Evolutionary conservation across 1,140 invertebrate genomes (phyloP), one percentile per base, ranked within the genome.

Genomic region (Dendrolimus punctatus): DNA sequence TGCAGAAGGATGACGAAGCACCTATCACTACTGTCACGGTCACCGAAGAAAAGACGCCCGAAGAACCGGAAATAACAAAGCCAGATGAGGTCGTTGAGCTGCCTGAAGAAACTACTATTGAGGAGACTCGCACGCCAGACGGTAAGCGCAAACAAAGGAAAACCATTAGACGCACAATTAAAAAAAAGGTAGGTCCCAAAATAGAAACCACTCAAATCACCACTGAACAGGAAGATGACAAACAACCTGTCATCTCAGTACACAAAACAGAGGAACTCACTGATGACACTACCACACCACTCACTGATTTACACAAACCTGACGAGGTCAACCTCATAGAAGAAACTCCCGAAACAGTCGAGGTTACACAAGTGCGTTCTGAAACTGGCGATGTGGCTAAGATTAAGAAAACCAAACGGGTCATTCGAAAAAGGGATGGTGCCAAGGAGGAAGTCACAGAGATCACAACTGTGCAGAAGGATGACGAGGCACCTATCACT

Each of bases 401-500:
- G 23, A 23, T 23, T 44, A 60, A 64, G 52, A 69, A 76, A 39
- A 80, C 88, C 55, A 76, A 85, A 58, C 62, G 68, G 41, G 57
- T 82, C 9, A 84, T 81, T 23, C 76, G 81, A 55, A 79, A 76
- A 62, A 73, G 77, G 40, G 78, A 71, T 55, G 87, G 81, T 43
- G 67, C 70, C 5, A 85, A 79, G 60, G 62, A 84, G 60, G 73
- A 86, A 69, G 72, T 83, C 5, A 88, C 80, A 6, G 84, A 89
- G 76, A 83, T 87, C 50, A 78, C 82, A n/a, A 87, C 87, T 7
- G 66, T 88, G 45, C 76, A 88, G 70, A 84, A 87, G 60, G 83
- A 87, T 52, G 80, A 80, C 42, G 80, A 88, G 57, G 58, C 64
- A 42, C 80, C 85, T 6, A 59, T 85, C 48, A 77, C 68, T 6